Conservation (phyloP, 2,888 invertebrate species). For the Agrochola lota region DNA sequence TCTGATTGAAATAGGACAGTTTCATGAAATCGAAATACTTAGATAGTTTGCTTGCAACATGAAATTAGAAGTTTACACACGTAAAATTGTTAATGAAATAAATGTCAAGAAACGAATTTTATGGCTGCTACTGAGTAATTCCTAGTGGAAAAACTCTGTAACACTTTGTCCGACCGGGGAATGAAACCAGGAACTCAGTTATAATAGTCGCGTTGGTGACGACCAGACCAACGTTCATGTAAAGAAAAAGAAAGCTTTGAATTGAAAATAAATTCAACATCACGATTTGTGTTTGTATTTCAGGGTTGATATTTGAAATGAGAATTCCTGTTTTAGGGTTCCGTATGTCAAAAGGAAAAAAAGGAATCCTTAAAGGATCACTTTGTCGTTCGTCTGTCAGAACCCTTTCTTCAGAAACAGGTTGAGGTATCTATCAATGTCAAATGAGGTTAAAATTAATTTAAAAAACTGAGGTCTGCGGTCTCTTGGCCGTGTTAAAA, state of each 20-base stretch:
- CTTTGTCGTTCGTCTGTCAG: not conserved
- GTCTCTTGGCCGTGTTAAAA: not conserved
- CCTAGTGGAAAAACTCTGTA: not conserved
- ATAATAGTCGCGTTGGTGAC: too few species aligned
- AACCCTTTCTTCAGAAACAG: not conserved
- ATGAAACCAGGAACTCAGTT: not conserved
- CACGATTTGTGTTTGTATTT: not conserved
- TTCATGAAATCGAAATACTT: too few species aligned
- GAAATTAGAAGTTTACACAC: too few species aligned
- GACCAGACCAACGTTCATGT: too few species aligned
- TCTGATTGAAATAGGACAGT: not conserved
- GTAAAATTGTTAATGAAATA: too few species aligned
- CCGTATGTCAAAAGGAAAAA: not conserved
- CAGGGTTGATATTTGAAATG: slow-evolving; percentile 5
- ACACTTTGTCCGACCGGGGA: not conserved
- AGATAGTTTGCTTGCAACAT: too few species aligned
- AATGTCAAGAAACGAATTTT: too few species aligned
- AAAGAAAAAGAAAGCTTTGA: not conserved
- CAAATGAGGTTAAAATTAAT: not conserved
- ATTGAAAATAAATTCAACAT: not conserved
- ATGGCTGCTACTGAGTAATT: not conserved
- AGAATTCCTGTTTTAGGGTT: slow-evolving; percentile 2
- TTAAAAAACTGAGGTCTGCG: not conserved
- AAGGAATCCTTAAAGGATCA: not conserved
- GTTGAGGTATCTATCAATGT: not conserved